Evolutionary conservation across 2,797 vertebrate genomes (phyloP).

Genomic region (Anniella stebbinsi): DNA sequence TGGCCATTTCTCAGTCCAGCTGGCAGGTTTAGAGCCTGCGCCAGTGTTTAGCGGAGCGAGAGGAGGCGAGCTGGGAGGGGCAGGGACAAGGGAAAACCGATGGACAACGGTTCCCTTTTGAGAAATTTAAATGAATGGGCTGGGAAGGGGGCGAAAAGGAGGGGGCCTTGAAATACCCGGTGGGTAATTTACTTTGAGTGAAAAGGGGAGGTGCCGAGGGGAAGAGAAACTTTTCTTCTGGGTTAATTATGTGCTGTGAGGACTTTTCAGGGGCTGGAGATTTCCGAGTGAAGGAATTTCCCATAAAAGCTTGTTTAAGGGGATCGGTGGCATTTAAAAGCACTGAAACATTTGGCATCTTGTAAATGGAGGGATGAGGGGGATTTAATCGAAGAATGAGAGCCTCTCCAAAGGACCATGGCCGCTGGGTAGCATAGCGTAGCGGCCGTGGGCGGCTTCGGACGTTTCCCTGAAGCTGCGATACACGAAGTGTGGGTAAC

Average conservation of each 20-base stretch:
- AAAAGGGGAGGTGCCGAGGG: slow-evolving; percentile 40
- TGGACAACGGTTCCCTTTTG: slow-evolving; percentile 69
- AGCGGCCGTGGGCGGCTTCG: not conserved
- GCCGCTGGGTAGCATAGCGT: no score
- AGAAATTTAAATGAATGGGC: slow-evolving; percentile 62
- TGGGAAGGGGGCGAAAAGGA: not conserved
- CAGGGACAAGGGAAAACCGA: slow-evolving; percentile 56
- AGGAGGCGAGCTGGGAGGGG: slow-evolving; percentile 46
- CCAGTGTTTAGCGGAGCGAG: slow-evolving; percentile 63
- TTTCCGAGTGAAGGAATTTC: not conserved
- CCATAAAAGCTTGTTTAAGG: not conserved
- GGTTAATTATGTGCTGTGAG: slow-evolving; percentile 59
- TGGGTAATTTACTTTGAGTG: slow-evolving; percentile 66
- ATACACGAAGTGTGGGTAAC: not conserved
- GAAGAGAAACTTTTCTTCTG: slow-evolving; percentile 66
- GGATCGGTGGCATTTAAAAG: not conserved
- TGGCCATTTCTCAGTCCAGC: slow-evolving; percentile 80
- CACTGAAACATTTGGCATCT: not conserved
- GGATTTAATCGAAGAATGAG: not conserved
- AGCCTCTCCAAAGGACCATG: not conserved
- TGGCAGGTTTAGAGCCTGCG: slow-evolving; percentile 77
- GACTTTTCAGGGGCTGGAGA: slow-evolving; percentile 54
- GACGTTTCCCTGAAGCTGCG: not conserved
- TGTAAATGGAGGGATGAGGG: not conserved
- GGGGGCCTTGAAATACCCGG: slow-evolving; percentile 59